Percentiles rank a stretch among this genome's conserved stretches.
Conservation (phyloP, 1,140 invertebrate species). For the Zophobas atratus region DNA sequence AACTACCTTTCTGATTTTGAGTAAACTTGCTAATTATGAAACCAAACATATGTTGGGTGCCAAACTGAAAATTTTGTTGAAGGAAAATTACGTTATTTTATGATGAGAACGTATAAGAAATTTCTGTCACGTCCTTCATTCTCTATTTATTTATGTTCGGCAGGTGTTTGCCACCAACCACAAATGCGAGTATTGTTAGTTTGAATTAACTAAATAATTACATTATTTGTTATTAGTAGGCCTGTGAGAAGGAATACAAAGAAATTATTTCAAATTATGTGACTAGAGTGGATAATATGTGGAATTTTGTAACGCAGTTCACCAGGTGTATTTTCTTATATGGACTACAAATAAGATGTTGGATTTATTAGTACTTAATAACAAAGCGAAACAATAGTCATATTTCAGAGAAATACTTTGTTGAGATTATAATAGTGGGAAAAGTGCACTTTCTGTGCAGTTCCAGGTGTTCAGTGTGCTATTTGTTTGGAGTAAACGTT, state of each 20-base stretch:
- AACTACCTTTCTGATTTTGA: no score
- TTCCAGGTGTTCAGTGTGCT: no score
- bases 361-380: background rate
- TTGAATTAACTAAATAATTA: constrained; percentile 39
- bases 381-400: background rate
- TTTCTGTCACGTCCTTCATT: constrained; percentile 36
- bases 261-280: constrained; percentile 9
- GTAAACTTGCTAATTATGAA: no score
- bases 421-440: no score
- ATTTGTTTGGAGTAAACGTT: no score
- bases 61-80: no score
- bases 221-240: constrained; percentile 21
- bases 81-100: constrained; percentile 13
- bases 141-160: constrained; percentile 35
- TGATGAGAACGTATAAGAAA: constrained; percentile 20
- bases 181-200: constrained; percentile 31
- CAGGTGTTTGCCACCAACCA: constrained; percentile 31
- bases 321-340: constrained; percentile 12
- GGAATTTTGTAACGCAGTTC: background rate
- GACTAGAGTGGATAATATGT: background rate
- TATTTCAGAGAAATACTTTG: no score
- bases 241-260: constrained; percentile 20
- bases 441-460: no score
- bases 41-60: no score
- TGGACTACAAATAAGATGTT: background rate